Base-by-base conservation (phyloP, 1,140 invertebrate genomes). In the Tetranychus cinnabarinus region DNA sequence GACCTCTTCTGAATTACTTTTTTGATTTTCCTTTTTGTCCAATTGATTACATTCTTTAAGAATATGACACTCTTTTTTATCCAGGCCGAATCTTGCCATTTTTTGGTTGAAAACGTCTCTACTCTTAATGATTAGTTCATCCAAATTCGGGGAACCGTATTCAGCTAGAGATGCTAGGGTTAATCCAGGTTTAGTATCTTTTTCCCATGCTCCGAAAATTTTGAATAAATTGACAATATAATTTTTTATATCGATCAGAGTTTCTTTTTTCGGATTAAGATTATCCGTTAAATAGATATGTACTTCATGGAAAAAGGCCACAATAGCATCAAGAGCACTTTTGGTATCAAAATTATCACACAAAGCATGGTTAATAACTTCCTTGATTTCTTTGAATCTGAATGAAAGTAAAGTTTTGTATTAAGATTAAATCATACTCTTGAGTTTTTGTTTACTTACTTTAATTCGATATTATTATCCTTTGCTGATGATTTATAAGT, bases 301-400 rank as follows among this genome's bases (percentile, higher is more conserved):
- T 50, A 79, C 78, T 42, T 79, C 73, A 2, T 80, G 77, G 6
- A 97, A 81, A 56, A 97, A 72, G 65, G 91, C 86, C 64, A 86
- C 77, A 7, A 98, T 75, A 5, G 76, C 74, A 68, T 97, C 89
- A 39, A 98, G 70, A 0, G 82, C 82, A 33, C 77, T 77, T 68
- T 84, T 81, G 0, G 95, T 98, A 73, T 99, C 90, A 60, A 99
- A 80, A 70, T 93, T 97, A 75, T 98, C 88, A 66, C 59, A 64
- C 66, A 63, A 56, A 57, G 64, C 34, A 56, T 58, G 59, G 42
- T 64, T 63, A 63, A 64, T 42, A 48, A 33, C 12, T 13, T 23
- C 34, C 50, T 54, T 42, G 37, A 56, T 34, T 8, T 63, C 56
- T 13, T 57, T 23, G 48, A 66, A 63, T 59, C 59, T 59, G 45